These are phyloP conservation scores for Eristalis tenax DNA, from an alignment of 2,888 invertebrate genomes.

Conservation along the genomic window DNA sequence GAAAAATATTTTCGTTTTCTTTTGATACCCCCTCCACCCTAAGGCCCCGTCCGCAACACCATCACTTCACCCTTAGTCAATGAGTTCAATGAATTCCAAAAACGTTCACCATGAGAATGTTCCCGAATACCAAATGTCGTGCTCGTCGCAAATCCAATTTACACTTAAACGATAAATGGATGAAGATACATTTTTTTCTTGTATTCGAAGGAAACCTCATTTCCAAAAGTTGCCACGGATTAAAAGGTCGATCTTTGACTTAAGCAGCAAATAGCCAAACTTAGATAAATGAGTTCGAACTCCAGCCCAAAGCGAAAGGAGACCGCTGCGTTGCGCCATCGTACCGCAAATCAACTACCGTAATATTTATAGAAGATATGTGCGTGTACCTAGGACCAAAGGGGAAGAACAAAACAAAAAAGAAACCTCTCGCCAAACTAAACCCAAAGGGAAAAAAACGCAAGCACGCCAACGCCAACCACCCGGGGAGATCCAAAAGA, in stretches of 20 bases:
- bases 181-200: constrained; percentile 58
- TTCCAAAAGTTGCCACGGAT: constrained; percentile 60
- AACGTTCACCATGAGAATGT: constrained; percentile 30
- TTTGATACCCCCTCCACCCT: not conserved
- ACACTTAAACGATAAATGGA: constrained; percentile 72
- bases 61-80: not conserved
- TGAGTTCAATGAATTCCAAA: constrained; percentile 57
- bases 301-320: not conserved
- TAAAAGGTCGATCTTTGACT: constrained; percentile 71
- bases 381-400: constrained; percentile 24
- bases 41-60: not conserved
- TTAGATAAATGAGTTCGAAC: constrained; percentile 59
- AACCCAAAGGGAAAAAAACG: constrained; percentile 8
- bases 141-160: constrained; percentile 66
- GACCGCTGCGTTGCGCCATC: not conserved
- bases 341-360: constrained; percentile 36
- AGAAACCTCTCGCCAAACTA: constrained; percentile 34
- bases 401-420: constrained; percentile 6
- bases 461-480: not conserved
- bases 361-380: constrained; percentile 31
- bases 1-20: constrained; percentile 10
- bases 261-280: constrained; percentile 63
- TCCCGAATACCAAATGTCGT: constrained; percentile 47
- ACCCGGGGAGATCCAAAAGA: constrained; percentile 42
- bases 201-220: constrained; percentile 48